These are phyloP conservation scores for Margarornis squamiger DNA, from an alignment of 2,797 vertebrate species.

Conservation along the genomic window DNA sequence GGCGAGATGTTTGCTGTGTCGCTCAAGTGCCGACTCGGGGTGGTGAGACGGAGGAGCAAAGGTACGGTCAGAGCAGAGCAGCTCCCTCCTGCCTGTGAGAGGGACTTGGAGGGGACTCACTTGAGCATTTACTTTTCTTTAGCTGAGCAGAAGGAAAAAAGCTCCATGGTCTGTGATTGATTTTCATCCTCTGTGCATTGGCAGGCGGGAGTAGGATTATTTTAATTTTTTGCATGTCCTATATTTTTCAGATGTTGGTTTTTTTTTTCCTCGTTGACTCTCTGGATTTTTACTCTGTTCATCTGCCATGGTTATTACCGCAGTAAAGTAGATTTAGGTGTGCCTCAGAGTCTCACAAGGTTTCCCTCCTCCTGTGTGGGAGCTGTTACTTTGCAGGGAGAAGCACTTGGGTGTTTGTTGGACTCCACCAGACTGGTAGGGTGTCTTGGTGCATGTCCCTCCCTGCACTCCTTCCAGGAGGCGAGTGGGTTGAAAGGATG, in stretches of 20 bases:
- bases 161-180: neutral
- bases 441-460: neutral
- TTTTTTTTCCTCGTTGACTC: neutral
- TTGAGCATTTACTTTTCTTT: neutral
- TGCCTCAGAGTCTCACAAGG: neutral
- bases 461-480: neutral
- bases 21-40: constrained; percentile 92
- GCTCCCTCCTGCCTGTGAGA: neutral
- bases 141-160: neutral
- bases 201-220: neutral
- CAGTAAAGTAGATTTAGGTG: constrained; percentile 18
- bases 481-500: neutral
- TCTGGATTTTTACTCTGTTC: neutral
- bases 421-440: neutral
- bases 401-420: neutral
- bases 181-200: neutral
- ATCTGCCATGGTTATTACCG: neutral
- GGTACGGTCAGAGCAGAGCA: constrained; percentile 72
- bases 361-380: neutral
- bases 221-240: neutral
- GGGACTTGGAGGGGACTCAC: neutral
- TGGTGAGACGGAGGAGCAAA: constrained; percentile 88
- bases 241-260: neutral
- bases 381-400: neutral
- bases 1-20: constrained; percentile 90